phyloP scores from a whole-genome alignment of 2,797 vertebrate genomes.

The Anomalospiza imberbis region DNA sequence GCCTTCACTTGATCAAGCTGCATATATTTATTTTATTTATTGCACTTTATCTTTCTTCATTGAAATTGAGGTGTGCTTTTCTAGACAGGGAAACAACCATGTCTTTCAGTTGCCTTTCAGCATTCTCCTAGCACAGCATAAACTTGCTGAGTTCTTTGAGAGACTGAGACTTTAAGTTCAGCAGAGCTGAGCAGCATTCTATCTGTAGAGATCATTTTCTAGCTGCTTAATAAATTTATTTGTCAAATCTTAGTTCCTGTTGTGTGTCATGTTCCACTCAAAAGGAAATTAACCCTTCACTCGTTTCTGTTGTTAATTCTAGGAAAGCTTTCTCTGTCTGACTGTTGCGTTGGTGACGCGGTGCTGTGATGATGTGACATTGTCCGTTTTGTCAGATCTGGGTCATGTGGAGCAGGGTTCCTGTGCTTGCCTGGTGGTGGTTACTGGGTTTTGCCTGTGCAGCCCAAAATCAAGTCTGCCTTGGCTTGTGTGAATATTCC shows the following conservation, averaged over 20 bases:
- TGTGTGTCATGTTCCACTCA: not conserved
- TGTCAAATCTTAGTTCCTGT: not conserved
- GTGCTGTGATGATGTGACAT: not conserved
- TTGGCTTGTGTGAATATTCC: not conserved
- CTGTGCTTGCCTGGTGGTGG: not conserved
- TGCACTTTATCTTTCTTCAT: not conserved
- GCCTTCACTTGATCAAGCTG: not conserved
- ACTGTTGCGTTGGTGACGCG: not conserved
- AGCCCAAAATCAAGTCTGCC: not conserved
- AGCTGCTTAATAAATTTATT: not conserved
- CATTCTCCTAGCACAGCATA: not conserved
- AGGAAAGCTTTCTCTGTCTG: not conserved
- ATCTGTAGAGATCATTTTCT: not conserved
- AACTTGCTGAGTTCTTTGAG: not conserved
- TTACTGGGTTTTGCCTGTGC: not conserved
- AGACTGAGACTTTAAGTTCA: not conserved
- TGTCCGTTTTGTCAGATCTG: slow-evolving; percentile 26
- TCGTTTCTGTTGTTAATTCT: not conserved
- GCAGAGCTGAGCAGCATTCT: not conserved
- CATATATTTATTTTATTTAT: not conserved
- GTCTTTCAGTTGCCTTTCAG: not conserved
- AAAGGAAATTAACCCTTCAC: not conserved
- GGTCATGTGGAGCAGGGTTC: not conserved
- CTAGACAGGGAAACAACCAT: fast-evolving
- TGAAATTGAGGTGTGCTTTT: not conserved